Conservation (phyloP, 2,888 invertebrate genomes). For the Blastobasis lacticolella region DNA sequence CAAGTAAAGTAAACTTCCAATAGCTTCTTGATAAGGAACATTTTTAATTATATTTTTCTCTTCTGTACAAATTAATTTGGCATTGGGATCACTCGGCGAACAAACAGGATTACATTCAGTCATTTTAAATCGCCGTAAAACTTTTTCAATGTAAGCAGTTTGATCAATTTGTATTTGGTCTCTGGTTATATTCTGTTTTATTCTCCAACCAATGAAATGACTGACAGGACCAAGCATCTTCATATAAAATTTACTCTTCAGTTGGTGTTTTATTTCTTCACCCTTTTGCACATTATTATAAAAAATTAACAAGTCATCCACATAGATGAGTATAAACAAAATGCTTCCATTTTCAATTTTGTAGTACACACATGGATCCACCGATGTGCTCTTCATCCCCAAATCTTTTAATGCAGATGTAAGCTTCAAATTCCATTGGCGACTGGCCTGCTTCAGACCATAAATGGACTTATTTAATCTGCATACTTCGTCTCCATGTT, state of each 20-base stretch:
- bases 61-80: conserved; percentile 7
- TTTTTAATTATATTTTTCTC: conserved; percentile 4
- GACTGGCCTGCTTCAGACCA: conserved; percentile 7
- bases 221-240: conserved; percentile 14
- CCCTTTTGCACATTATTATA: conserved; percentile 3
- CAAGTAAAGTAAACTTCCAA: conserved; percentile 14
- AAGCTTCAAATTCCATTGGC: conserved; percentile 9
- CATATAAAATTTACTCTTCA: conserved; percentile 12
- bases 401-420: conserved; percentile 3
- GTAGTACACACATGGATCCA: conserved; percentile 8
- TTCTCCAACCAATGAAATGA: conserved; percentile 13
- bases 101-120: conserved; percentile 9
- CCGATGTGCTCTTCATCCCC: conserved; percentile 1
- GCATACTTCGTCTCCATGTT: conserved; percentile 10
- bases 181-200: background rate
- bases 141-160: conserved; percentile 7
- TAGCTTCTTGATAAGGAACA: conserved; percentile 12
- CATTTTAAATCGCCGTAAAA: conserved; percentile 11
- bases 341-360: background rate
- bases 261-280: conserved; percentile 3
- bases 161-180: conserved; percentile 6
- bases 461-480: conserved; percentile 11
- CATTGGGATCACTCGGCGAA: conserved; percentile 13
- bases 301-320: background rate
- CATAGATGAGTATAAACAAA: conserved; percentile 1